Base-by-base conservation (phyloP, 2,888 invertebrate species). In the Oeneis ivallda region DNA sequence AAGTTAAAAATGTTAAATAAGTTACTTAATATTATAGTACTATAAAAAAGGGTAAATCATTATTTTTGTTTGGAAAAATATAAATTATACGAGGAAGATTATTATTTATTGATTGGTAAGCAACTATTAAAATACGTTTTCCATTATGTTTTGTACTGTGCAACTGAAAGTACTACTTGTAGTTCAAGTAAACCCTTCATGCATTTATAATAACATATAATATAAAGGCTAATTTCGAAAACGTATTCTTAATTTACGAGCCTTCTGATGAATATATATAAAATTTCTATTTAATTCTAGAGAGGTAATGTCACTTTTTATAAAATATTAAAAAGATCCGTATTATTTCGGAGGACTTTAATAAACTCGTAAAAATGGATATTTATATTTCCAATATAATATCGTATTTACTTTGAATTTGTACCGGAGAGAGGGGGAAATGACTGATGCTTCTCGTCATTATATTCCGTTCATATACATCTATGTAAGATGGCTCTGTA, bases 401-500 rank as follows among this genome's bases (percentile, higher is more conserved):
- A 86, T 78, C 70, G 73, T 81, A 72, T 74, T 76, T 78, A 82
- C 79, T 77, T 82, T 79, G 82, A 78, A 80, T 89, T 91, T 90
- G 89, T 89, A 90, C 88, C 84, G 86, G 87, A 77, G 78, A 79
- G 76, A 76, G 83, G 73, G 80, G 74, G 74, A 75, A 75, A 76
- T 74, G 78, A 80, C 78, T 79, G 72, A 71, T 73, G 72, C 69
- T 76, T 72, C 75, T 75, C 70, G 77, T 79, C 77, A 77, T 76
- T 73, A 73, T 79, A 78, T 77, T 81, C 76, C 75, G 76, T 79
- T 80, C 75, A 84, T 84, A 81, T 76, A 81, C 78, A 81, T 85
- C 86, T 86, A 87, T 77, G 58, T 78, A 86, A 86, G 82, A 82
- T 86, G 85, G 83, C 86, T 90, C 87, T 91, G 87, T 86, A 89